Conservation (phyloP, 2,113 vertebrate species). For the Oreochromis niloticus region DNA sequence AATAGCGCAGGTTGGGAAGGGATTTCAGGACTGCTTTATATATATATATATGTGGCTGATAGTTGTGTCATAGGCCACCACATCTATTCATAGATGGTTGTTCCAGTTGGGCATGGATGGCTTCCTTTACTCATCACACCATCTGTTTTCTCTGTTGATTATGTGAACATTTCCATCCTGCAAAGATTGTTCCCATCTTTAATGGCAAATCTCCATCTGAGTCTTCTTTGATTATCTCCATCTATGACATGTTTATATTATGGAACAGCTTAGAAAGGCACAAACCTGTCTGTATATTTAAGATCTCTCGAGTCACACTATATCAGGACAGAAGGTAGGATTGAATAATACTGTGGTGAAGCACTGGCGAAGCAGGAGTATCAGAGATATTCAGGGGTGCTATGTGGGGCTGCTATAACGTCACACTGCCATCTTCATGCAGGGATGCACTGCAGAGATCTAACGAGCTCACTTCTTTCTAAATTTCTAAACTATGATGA, state of each 20-base stretch:
- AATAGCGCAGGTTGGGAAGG: neutral
- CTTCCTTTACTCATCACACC: accelerated
- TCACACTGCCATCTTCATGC: neutral
- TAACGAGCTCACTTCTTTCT: neutral
- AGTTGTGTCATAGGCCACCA: neutral
- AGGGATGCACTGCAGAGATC: neutral
- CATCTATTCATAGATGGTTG: neutral
- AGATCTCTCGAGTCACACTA: neutral
- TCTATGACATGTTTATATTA: neutral
- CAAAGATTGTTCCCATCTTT: neutral
- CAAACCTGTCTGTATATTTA: neutral
- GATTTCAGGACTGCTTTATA: neutral
- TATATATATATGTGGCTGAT: neutral
- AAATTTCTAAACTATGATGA: neutral
- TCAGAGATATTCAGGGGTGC: neutral
- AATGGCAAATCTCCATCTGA: neutral
- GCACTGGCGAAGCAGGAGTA: neutral
- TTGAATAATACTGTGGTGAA: neutral
- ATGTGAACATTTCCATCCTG: neutral
- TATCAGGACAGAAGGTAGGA: neutral
- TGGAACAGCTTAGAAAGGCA: neutral
- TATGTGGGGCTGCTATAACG: neutral
- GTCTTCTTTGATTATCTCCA: neutral
- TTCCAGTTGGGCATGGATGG: neutral
- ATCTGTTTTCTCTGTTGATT: neutral